These are phyloP conservation scores for Chaetura pelagica DNA, from an alignment of 2,113 vertebrate genomes.

Conservation along the genomic window DNA sequence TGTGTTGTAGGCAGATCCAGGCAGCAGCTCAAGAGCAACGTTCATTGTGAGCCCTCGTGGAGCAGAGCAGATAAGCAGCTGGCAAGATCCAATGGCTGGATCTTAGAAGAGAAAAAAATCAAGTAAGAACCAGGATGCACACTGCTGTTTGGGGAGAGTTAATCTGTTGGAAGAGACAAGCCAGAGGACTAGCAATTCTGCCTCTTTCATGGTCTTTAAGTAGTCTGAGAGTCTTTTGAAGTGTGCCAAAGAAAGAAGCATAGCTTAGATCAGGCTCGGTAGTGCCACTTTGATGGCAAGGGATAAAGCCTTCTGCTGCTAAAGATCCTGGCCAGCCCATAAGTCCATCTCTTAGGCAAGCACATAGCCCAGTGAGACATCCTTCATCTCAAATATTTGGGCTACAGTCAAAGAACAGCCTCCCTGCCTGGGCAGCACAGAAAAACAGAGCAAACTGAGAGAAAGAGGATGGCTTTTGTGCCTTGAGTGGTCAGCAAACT, in stretches of 20 bases:
- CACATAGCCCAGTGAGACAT: not conserved
- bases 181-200: not conserved
- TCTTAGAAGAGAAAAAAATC: not conserved
- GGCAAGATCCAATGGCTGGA: not conserved
- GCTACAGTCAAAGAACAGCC: not conserved
- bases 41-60: fast-evolving
- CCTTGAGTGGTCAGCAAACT: not conserved
- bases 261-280: not conserved
- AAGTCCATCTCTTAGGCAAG: not conserved
- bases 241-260: not conserved
- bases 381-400: not conserved
- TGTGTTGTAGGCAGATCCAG: not conserved
- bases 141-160: not conserved
- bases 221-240: not conserved
- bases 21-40: not conserved
- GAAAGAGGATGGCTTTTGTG: not conserved
- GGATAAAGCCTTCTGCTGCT: not conserved
- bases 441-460: not conserved
- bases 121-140: not conserved
- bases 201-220: not conserved
- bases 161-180: not conserved
- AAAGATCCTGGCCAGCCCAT: not conserved
- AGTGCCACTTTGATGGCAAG: not conserved
- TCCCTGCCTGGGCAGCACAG: not conserved
- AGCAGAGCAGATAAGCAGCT: not conserved